phyloP scores from a whole-genome alignment of 1,140 invertebrate genomes.

The Metaphire vulgaris region DNA sequence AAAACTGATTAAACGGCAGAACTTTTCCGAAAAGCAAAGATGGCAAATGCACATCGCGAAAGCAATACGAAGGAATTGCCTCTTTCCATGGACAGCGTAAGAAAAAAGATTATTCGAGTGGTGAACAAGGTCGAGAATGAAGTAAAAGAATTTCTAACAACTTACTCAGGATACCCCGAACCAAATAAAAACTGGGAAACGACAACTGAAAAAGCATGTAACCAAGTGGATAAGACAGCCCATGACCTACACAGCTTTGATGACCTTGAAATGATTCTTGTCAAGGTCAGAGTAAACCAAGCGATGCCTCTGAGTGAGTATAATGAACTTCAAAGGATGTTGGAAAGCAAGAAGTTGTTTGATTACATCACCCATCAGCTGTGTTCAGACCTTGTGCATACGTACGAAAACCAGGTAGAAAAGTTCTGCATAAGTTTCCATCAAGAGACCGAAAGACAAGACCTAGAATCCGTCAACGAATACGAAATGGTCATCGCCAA shows the following conservation, averaged over 20 bases:
- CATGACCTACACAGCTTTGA: not conserved
- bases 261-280: not conserved
- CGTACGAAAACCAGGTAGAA: constrained; percentile 14
- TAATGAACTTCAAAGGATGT: not conserved
- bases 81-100: not conserved
- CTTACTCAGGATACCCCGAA: not conserved
- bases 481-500: not conserved
- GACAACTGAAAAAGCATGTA: not conserved
- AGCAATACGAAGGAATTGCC: not conserved
- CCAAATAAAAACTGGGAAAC: not conserved
- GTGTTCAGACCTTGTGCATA: constrained; percentile 1
- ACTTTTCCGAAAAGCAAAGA: too few species aligned
- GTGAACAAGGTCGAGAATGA: not conserved
- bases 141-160: not conserved
- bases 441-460: not conserved
- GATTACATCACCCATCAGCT: constrained; percentile 23
- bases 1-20: too few species aligned
- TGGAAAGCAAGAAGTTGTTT: constrained; percentile 20
- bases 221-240: not conserved
- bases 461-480: not conserved
- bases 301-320: not conserved
- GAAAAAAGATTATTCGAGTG: not conserved
- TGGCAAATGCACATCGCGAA: too few species aligned
- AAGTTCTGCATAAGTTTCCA: constrained; percentile 26
- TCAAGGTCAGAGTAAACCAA: not conserved